These are phyloP conservation scores for Theocolax elegans DNA, from an alignment of 1,140 invertebrate species.

Conservation along the genomic window DNA sequence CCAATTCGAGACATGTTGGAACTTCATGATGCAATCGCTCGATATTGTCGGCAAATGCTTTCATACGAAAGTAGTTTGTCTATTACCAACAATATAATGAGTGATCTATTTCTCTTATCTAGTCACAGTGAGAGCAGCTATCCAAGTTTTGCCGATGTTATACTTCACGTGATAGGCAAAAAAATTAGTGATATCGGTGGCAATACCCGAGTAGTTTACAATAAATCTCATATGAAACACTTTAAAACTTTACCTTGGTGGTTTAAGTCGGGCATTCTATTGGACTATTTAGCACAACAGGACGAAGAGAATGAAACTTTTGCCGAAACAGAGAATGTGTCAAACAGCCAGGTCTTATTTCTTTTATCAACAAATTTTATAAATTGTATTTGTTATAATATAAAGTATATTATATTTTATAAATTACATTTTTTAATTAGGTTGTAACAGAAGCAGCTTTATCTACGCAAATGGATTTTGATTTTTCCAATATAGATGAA, in stretches of 20 bases:
- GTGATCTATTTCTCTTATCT: slow-evolving; percentile 53
- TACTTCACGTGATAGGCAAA: slow-evolving; percentile 55
- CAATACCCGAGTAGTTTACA: slow-evolving; percentile 58
- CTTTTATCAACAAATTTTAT: no score
- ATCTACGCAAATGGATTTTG: slow-evolving; percentile 25
- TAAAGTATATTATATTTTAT: no score
- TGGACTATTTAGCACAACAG: slow-evolving; percentile 40
- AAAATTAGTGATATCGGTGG: slow-evolving; percentile 52
- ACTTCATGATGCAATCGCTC: slow-evolving; percentile 48
- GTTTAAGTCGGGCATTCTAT: slow-evolving; percentile 58
- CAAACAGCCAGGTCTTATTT: no score
- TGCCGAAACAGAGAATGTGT: no score
- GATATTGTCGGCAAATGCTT: slow-evolving; percentile 54
- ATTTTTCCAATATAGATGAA: slow-evolving; percentile 43
- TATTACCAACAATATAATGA: slow-evolving; percentile 52
- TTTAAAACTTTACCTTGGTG: slow-evolving; percentile 62
- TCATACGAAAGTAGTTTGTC: slow-evolving; percentile 45
- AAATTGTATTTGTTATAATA: no score
- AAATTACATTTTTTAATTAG: no score
- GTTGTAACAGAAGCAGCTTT: no score
- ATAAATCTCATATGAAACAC: slow-evolving; percentile 59
- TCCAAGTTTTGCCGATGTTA: slow-evolving; percentile 55
- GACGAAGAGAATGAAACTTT: background rate
- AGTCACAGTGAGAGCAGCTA: slow-evolving; percentile 45
- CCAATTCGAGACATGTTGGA: slow-evolving; percentile 51